Percentiles rank a stretch among this genome's conserved stretches.
phyloP scores from a whole-genome alignment of 2,797 vertebrate genomes.

The Ateles fusciceps region DNA sequence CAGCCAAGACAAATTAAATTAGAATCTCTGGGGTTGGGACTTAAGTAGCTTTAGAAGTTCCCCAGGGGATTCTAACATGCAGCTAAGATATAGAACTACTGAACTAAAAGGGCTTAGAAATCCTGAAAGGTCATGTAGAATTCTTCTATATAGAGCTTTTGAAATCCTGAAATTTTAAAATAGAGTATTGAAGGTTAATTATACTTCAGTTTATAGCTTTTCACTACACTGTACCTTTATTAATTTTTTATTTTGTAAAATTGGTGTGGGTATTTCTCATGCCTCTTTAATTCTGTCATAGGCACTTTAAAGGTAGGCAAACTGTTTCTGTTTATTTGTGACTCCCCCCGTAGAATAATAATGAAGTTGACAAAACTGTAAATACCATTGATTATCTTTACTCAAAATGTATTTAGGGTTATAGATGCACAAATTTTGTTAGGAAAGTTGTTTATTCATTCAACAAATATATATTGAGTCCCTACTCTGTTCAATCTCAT shows the following conservation, averaged over 20 bases:
- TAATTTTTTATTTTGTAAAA: neutral
- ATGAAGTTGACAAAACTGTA: neutral
- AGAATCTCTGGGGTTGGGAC: neutral
- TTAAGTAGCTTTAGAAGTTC: constrained; percentile 1
- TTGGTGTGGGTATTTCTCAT: neutral
- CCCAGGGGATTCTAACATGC: neutral
- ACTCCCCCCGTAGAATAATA: neutral
- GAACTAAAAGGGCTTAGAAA: neutral
- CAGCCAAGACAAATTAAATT: constrained; percentile 1
- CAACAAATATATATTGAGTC: neutral
- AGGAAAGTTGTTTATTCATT: neutral
- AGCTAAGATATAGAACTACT: neutral
- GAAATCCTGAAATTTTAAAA: neutral
- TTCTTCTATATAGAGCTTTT: neutral
- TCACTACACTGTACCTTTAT: neutral
- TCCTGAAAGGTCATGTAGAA: neutral
- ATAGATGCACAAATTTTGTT: neutral
- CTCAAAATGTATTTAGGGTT: neutral
- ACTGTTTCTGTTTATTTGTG: neutral
- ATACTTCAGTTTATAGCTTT: neutral
- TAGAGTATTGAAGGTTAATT: neutral
- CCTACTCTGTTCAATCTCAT: neutral
- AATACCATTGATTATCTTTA: neutral
- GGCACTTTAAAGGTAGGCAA: neutral
- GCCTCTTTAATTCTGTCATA: neutral